phyloP scores from a whole-genome alignment of 2,113 vertebrate genomes.

The Cyanoramphus novaezelandiae region DNA sequence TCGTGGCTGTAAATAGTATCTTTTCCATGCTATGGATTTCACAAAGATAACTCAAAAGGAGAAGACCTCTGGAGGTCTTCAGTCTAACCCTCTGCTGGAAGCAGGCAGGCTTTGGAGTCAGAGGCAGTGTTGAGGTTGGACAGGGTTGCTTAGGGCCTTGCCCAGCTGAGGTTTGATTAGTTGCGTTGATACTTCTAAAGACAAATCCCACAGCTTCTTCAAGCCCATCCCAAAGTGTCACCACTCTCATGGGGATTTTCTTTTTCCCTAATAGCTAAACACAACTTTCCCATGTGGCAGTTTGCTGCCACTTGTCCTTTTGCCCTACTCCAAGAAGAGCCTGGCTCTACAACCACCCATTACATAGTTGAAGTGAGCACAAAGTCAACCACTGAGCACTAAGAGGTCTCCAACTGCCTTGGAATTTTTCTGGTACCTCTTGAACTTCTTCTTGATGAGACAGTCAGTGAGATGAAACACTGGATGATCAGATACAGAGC shows the following conservation, averaged over 20 bases:
- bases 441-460: background rate
- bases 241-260: background rate
- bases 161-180: background rate
- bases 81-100: background rate
- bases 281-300: background rate
- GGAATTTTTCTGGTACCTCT: background rate
- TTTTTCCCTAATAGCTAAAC: background rate
- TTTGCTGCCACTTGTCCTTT: background rate
- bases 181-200: background rate
- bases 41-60: fast-evolving
- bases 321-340: background rate
- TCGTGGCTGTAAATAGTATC: background rate
- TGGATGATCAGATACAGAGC: background rate
- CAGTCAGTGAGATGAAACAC: background rate
- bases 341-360: background rate
- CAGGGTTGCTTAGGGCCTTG: background rate
- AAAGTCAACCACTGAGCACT: background rate
- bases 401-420: background rate
- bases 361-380: fast-evolving
- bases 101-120: background rate
- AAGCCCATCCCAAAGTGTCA: background rate
- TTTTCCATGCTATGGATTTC: background rate
- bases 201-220: background rate
- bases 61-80: background rate
- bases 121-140: background rate